Evolutionary conservation across 1,140 invertebrate genomes (phyloP), one percentile per base, ranked within the genome.

Genomic region (Meloidogyne floridensis): DNA sequence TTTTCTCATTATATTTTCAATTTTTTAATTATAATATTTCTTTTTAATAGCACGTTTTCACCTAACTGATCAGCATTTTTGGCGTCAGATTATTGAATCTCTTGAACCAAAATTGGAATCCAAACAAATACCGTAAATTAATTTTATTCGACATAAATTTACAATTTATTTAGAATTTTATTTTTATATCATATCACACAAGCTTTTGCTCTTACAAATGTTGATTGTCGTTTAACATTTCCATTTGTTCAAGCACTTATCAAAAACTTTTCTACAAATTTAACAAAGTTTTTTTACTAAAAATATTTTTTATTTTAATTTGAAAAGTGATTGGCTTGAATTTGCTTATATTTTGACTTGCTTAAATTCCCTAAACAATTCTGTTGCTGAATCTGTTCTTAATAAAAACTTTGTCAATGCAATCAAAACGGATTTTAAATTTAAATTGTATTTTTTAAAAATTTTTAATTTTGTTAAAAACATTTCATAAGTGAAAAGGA

Each of bases 361-460:
- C n/a, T 69, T 79, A 5, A 47, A 18, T 18, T 70, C 18, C 2
- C 11, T 79, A 18, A 18, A 42, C 47, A 7, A n/a, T 15, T 69
- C 42, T 42, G 11, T 69, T 69, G 77, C 77, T 11, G 77, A 79
- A 71, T 65, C 53, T 13, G 77, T 79, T 8, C 77, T 79, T 10
- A 71, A 79, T 18, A 32, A 13, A 47, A 18, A n/a, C 5, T 79
- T 69, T 51, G 20, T 79, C 5, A 20, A 13, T 32, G 9, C 5
- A 15, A 7, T 79, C 7, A 13, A 11, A 2, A 7, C 18, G 11
- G 11, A 10, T n/a, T 18, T 32, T 11, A 5, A 78, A 71, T 7
- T 10, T 9, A 51, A n/a, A 15, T 59, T 43, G 77, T 78, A n/a
- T 7, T 65, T 59, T 32, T 18, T 2, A 15, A 3, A n/a, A 8